Percentiles rank a stretch among this genome's conserved stretches.
Conservation (phyloP, 2,797 vertebrate species). For the Semotilus atromaculatus region DNA sequence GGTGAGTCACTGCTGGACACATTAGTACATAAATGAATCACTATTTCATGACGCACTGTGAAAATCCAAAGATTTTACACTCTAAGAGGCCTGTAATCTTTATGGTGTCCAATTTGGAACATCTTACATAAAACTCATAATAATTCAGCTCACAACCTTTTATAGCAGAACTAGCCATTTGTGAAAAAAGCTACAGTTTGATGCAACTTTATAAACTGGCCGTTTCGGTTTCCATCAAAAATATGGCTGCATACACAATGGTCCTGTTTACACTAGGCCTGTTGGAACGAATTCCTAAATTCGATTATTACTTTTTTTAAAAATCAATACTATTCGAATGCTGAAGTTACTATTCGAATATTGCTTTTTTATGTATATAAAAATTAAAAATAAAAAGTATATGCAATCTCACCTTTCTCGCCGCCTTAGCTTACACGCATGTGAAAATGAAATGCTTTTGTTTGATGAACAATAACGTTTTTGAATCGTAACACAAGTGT, state of each 20-base stretch:
- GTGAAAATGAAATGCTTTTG: no score
- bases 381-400: no score
- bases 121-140: neutral
- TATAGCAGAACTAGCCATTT: neutral
- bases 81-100: slow-evolving; percentile 8
- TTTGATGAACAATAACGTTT: no score
- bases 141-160: neutral
- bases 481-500: no score
- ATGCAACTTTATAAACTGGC: neutral
- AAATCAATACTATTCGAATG: no score
- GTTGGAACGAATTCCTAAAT: no score
- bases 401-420: no score
- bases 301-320: no score
- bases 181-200: neutral
- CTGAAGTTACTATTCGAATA: no score
- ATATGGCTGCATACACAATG: neutral
- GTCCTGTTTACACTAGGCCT: no score
- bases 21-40: neutral
- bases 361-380: no score
- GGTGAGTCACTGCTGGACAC: slow-evolving; percentile 1
- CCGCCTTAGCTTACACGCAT: no score
- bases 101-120: neutral
- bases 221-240: neutral
- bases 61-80: slow-evolving; percentile 14
- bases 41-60: neutral